These are phyloP conservation scores for Gallinago solitaria DNA, from an alignment of 2,797 vertebrate genomes.

Conservation along the genomic window DNA sequence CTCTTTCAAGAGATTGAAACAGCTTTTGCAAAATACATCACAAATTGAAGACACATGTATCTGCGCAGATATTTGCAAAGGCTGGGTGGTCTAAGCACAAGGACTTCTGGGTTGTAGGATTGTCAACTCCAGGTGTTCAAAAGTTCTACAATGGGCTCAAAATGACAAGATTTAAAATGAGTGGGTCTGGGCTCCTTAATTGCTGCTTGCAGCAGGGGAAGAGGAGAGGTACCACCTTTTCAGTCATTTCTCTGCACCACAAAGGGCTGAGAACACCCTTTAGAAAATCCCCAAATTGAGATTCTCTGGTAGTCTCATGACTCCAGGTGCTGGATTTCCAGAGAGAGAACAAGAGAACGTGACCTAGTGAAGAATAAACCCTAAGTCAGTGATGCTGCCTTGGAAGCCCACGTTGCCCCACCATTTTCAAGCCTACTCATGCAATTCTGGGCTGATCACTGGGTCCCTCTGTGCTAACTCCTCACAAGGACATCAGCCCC, in stretches of 20 bases:
- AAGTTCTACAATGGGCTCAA: background rate
- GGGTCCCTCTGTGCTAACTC: background rate
- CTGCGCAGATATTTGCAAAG: background rate
- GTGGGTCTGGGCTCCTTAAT: background rate
- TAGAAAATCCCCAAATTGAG: background rate
- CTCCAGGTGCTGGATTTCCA: background rate
- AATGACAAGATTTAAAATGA: background rate
- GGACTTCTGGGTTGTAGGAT: background rate
- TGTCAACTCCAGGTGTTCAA: background rate
- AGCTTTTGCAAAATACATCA: slow-evolving; percentile 18
- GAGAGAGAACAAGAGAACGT: background rate
- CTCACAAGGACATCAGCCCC: no score
- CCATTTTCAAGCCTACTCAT: background rate
- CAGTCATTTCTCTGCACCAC: background rate
- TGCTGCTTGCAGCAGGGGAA: background rate
- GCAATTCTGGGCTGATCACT: background rate
- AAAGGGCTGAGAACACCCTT: background rate
- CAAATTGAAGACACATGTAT: background rate
- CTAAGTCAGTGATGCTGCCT: background rate
- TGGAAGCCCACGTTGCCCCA: background rate
- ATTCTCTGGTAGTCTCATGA: background rate
- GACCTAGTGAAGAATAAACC: background rate
- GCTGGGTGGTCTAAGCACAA: background rate
- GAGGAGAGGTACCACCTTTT: background rate
- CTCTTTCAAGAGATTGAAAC: slow-evolving; percentile 7